phyloP scores from a whole-genome alignment of 2,113 vertebrate genomes.

The Callaeas wilsoni region DNA sequence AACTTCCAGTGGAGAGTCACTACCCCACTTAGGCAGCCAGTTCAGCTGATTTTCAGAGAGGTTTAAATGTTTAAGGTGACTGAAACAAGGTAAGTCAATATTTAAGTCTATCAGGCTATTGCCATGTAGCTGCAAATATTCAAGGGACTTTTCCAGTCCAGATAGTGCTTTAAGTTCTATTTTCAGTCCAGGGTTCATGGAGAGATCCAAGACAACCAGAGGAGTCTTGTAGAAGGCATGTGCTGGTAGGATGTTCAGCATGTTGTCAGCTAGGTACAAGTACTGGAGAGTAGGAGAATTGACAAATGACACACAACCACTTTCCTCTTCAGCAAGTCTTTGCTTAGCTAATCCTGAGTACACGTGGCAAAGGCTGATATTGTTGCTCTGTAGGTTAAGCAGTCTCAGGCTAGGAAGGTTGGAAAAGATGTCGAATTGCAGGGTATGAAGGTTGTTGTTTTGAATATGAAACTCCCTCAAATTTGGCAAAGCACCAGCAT shows the following conservation, averaged over 20 bases:
- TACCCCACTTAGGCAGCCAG: slow-evolving; percentile 75
- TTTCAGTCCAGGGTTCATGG: slow-evolving; percentile 80
- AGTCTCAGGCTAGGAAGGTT: slow-evolving; percentile 72
- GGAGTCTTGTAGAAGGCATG: slow-evolving; percentile 77
- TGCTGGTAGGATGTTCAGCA: slow-evolving; percentile 67
- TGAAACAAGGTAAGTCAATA: slow-evolving; percentile 79
- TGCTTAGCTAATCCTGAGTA: slow-evolving; percentile 1
- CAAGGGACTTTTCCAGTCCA: slow-evolving; percentile 83
- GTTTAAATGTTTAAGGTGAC: slow-evolving; percentile 80
- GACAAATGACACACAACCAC: slow-evolving; percentile 76
- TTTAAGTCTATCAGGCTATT: slow-evolving; percentile 76
- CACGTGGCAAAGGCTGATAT: slow-evolving; percentile 65
- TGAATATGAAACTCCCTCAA: slow-evolving; percentile 80
- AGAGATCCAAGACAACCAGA: slow-evolving; percentile 81
- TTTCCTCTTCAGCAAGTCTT: neutral
- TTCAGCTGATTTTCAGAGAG: slow-evolving; percentile 85
- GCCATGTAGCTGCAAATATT: slow-evolving; percentile 79
- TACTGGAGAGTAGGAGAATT: slow-evolving; percentile 56
- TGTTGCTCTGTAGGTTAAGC: slow-evolving; percentile 83
- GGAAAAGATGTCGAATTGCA: slow-evolving; percentile 73
- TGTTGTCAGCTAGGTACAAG: slow-evolving; percentile 82
- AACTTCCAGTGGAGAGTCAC: slow-evolving; percentile 67
- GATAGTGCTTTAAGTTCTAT: slow-evolving; percentile 74
- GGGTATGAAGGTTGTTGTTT: slow-evolving; percentile 73
- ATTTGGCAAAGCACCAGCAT: slow-evolving; percentile 26